A percentile compares a stretch with the other conserved stretches of the same genome.
Evolutionary conservation across 2,113 vertebrate genomes (phyloP).

Genomic region (Sterrhoptilus dennistouni): DNA sequence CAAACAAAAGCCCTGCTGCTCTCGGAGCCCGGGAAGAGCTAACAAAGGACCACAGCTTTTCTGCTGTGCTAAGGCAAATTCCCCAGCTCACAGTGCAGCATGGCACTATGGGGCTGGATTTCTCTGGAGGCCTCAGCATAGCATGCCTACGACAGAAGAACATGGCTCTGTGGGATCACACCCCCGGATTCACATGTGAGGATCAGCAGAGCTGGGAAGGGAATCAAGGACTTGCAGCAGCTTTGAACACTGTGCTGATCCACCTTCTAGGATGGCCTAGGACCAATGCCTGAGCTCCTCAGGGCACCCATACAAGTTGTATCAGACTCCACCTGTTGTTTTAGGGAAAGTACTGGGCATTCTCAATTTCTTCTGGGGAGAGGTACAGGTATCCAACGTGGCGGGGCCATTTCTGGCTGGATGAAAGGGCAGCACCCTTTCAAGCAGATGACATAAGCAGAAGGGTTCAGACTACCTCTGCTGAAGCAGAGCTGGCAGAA

Average conservation of each 20-base stretch:
- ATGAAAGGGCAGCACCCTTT: neutral
- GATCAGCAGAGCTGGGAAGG: neutral
- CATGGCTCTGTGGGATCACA: rapidly evolving
- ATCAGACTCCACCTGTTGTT: neutral
- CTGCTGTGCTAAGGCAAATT: neutral
- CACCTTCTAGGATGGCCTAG: neutral
- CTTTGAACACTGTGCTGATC: rapidly evolving
- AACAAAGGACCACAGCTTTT: neutral
- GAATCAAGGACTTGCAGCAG: neutral
- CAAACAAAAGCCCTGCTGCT: conserved; percentile 11
- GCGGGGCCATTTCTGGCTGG: neutral
- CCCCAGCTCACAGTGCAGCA: neutral
- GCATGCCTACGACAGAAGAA: rapidly evolving
- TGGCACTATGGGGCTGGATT: neutral
- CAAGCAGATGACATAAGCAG: neutral
- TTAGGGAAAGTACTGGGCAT: neutral
- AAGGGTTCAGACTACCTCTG: neutral
- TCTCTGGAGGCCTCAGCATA: rapidly evolving
- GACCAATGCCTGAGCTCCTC: neutral
- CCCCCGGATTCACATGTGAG: rapidly evolving
- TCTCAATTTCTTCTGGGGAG: neutral
- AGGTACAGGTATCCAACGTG: neutral
- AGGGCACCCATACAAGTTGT: rapidly evolving
- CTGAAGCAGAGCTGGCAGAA: neutral
- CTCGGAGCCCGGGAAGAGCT: neutral